Evolutionary conservation across 2,888 invertebrate species (phyloP).

Genomic region (Synergus laeviventris): DNA sequence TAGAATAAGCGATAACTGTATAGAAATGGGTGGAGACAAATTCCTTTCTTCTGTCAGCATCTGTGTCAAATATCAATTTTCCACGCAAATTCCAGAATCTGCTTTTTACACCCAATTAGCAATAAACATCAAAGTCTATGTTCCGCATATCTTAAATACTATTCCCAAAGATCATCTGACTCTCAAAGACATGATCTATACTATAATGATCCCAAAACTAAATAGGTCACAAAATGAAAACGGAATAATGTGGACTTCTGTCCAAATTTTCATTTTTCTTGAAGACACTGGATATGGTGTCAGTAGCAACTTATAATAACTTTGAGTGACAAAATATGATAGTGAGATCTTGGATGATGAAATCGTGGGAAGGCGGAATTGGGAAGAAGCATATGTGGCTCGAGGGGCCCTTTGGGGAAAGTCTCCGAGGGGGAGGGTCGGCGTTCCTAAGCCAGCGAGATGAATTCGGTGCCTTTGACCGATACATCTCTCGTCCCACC

Average conservation of each 20-base stretch:
- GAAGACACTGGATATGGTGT: conserved; percentile 18
- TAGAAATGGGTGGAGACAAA: conserved; percentile 36
- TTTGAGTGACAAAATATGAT: conserved; percentile 25
- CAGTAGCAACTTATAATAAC: conserved; percentile 5
- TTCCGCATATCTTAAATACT: neutral
- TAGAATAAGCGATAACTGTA: conserved; percentile 23
- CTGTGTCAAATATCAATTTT: conserved; percentile 20
- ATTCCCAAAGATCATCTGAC: neutral
- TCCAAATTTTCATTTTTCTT: neutral
- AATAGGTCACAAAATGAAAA: conserved; percentile 10
- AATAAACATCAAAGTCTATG: neutral
- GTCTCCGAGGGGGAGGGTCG: conserved; percentile 50
- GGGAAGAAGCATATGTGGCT: conserved; percentile 47
- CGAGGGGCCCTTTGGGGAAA: conserved; percentile 51
- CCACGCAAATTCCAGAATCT: neutral
- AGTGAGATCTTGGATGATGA: neutral
- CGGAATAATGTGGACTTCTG: conserved; percentile 7
- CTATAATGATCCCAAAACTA: neutral
- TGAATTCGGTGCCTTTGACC: conserved; percentile 51
- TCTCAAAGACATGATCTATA: neutral
- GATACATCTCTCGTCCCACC: conserved; percentile 33
- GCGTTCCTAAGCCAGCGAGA: conserved; percentile 53
- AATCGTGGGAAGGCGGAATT: conserved; percentile 20
- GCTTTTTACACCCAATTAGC: neutral
- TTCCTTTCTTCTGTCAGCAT: conserved; percentile 1